Conservation (phyloP, 2,797 vertebrate genomes). For the Xenops minutus region DNA sequence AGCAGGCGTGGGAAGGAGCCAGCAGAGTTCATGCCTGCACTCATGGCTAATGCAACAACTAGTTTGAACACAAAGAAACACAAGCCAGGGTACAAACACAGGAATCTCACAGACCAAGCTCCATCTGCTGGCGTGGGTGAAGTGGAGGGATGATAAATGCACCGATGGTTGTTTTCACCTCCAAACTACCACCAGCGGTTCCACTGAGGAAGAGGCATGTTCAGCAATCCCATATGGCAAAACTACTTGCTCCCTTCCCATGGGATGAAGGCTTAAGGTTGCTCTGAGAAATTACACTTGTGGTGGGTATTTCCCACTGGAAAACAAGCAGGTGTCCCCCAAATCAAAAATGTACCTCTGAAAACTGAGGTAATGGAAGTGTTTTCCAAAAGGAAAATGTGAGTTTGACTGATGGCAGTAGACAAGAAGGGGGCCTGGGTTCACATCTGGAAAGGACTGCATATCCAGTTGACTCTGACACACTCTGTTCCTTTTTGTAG, state of each 20-base stretch:
- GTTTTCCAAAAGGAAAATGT: not conserved
- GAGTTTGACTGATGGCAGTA: not conserved
- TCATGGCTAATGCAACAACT: not conserved
- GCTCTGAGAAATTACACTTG: not conserved
- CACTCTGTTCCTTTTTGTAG: not conserved
- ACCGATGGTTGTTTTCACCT: not conserved
- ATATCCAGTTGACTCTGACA: not conserved
- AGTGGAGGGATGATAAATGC: not conserved
- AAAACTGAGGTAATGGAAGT: not conserved
- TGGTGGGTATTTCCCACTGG: not conserved
- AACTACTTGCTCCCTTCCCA: not conserved
- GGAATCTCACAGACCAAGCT: not conserved
- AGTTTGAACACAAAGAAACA: not conserved
- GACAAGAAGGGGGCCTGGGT: not conserved
- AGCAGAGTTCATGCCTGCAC: not conserved
- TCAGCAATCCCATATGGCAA: not conserved
- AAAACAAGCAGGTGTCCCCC: not conserved
- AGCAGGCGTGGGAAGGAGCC: not conserved
- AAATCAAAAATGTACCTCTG: not conserved
- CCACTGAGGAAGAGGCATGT: not conserved
- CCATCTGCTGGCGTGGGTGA: not conserved
- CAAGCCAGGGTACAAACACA: not conserved
- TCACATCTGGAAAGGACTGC: not conserved
- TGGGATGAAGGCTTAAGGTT: not conserved
- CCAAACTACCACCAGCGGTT: not conserved